Evolutionary conservation across 2,797 vertebrate species (phyloP), one percentile per base, ranked within the genome.

Genomic region (Mallotus villosus): DNA sequence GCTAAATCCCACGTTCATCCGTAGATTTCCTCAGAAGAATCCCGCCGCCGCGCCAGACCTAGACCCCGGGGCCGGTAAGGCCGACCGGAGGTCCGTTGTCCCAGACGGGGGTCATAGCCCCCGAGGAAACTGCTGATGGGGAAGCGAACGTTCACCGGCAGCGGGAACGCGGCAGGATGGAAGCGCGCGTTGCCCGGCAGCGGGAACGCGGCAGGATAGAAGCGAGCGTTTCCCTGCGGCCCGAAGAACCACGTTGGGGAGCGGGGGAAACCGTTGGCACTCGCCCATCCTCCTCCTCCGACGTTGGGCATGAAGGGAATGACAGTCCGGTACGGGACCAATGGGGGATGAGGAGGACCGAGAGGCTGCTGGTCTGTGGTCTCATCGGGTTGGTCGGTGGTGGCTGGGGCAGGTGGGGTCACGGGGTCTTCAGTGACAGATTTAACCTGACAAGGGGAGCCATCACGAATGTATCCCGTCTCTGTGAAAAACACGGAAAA

Each of bases 371-470:
- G 11, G 32, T 22, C 22, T 17, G n/a, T 53, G 65, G 22, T 19
- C 14, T 34, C 32, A 34, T 51, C 57, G 19, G 64, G 60, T 63
- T 0, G 58, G 72, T 55, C 27, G 58, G 53, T 5, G 46, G 49
- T 2, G n/a, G 9, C 2, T 22, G 34, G 19, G 4, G 19, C 58
- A 51, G n/a, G 22, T 3, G n/a, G 12, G 0, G 17, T 74, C 49
- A 32, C 22, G 65, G 63, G 29, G 8, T 72, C 71, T 19, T 74
- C 61, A n/a, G 49, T 27, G 24, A 49, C 22, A 1, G 69, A 46
- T 55, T 72, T 2, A 55, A 71, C 59, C 63, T 72, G 17, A 73
- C 75, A 78, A 0, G 16, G 67, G 34, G 32, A 53, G 5, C 60
- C 58, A 1, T 68, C 37, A 9, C 17, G 5, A 53, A 9, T 69